Conservation (phyloP, 1,140 invertebrate species). For the Phenacoccus solenopsis region DNA sequence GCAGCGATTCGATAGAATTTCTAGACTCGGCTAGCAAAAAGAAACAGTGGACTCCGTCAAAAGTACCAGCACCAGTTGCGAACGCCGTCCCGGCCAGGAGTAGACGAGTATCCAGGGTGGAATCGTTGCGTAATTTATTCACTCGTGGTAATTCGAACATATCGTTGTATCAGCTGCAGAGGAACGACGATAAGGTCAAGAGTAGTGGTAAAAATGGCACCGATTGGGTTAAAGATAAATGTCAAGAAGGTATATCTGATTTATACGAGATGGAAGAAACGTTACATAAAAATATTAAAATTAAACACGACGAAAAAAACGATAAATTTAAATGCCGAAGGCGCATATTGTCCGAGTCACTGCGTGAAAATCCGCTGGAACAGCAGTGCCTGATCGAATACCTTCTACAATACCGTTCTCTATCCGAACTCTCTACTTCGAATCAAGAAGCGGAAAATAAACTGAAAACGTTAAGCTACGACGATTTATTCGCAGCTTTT, state of each 20-base stretch:
- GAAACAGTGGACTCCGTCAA: slow-evolving; percentile 36
- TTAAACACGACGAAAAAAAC: not conserved
- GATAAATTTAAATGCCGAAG: slow-evolving; percentile 3
- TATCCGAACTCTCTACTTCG: slow-evolving; percentile 16
- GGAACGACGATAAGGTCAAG: slow-evolving; percentile 9
- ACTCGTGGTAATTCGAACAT: slow-evolving; percentile 21
- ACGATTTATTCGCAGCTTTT: slow-evolving; percentile 28
- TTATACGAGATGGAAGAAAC: slow-evolving; percentile 29
- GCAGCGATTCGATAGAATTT: slow-evolving; percentile 44
- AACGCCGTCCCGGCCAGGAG: slow-evolving; percentile 26
- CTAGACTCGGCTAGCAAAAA: slow-evolving; percentile 36
- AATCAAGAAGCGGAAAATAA: not conserved
- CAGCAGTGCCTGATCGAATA: slow-evolving; percentile 28
- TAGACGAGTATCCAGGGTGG: slow-evolving; percentile 42
- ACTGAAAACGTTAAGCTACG: slow-evolving; percentile 27
- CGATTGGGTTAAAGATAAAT: slow-evolving; percentile 31
- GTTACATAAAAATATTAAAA: slow-evolving; percentile 18
- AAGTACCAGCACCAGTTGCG: slow-evolving; percentile 19
- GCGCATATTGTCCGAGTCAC: slow-evolving; percentile 24
- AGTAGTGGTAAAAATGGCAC: slow-evolving; percentile 19
- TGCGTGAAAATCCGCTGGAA: slow-evolving; percentile 28
- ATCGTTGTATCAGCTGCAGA: not conserved
- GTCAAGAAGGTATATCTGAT: slow-evolving; percentile 30
- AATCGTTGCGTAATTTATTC: slow-evolving; percentile 43
- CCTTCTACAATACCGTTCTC: slow-evolving; percentile 22